These are phyloP conservation scores for Aplocera efformata DNA, from an alignment of 2,888 invertebrate genomes.

Conservation along the genomic window DNA sequence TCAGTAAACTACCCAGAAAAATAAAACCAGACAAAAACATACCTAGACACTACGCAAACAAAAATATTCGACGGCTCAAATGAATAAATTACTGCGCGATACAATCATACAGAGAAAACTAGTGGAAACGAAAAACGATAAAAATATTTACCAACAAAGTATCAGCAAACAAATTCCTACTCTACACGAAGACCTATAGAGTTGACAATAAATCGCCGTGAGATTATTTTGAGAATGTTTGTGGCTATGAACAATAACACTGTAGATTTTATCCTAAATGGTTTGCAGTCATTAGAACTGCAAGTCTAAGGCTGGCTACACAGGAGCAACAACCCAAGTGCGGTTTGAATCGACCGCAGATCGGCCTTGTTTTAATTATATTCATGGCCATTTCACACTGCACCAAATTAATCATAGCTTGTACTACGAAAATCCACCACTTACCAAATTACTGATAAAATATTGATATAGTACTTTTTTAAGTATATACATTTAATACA, in stretches of 20 bases:
- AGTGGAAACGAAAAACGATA: constrained; percentile 27
- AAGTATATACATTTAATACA: too few species aligned
- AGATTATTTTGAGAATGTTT: constrained; percentile 34
- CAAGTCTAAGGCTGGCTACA: constrained; percentile 1
- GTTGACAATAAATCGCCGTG: constrained; percentile 12
- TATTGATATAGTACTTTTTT: too few species aligned
- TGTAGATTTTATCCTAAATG: constrained; percentile 55
- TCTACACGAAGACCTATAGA: background rate
- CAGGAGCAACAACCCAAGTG: too few species aligned
- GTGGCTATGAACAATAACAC: constrained; percentile 52
- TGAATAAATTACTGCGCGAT: constrained; percentile 13
- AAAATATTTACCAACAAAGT: constrained; percentile 37
- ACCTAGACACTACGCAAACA: too few species aligned
- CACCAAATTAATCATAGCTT: too few species aligned
- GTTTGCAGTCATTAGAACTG: constrained; percentile 54
- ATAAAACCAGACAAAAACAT: too few species aligned
- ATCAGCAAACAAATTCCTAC: constrained; percentile 10
- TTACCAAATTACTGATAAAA: too few species aligned
- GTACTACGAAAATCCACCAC: too few species aligned
- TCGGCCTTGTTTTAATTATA: too few species aligned
- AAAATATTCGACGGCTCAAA: constrained; percentile 12
- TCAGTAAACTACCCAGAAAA: too few species aligned
- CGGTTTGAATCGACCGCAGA: too few species aligned
- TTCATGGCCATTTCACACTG: too few species aligned
- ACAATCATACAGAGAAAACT: constrained; percentile 27